Base-by-base conservation (phyloP, 2,797 vertebrate genomes). In the Hypotaenidia philippensis region DNA sequence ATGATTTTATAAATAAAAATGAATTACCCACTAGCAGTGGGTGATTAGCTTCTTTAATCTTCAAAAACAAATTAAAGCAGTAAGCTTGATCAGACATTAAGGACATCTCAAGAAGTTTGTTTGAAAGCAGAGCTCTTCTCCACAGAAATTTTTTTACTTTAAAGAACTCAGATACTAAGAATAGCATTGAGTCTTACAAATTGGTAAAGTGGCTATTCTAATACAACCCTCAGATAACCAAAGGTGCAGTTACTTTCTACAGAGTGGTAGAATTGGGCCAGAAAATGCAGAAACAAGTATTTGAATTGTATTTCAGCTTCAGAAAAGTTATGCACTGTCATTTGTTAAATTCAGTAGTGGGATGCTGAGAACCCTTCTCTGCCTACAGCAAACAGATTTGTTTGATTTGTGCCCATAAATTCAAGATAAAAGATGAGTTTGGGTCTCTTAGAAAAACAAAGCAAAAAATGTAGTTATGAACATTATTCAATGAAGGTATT, bases 401-500 rank as follows among this genome's bases (percentile, higher is more conserved):
- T 69, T 95, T 90, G 65, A 92, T 89, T 83, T 83, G 18, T 50
- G 55, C 32, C 44, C 64, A 60, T 66, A 87, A 85, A 87, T 80
- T 85, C 27, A 53, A 89, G 79, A 72, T 68, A 61, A 94, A 96
- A 82, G 61, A 87, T 36, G 29, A 92, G 52, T 76, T 82, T 92
- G 61, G 31, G 45, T 92, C 23, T 44, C n/a, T 47, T 36, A 78
- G 61, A 72, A 92, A 90, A 94, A 84, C 40, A 80, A 77, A 95
- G 31, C 44, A 90, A 74, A 92, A 64, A 83, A 56, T n/a, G 52
- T 4, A 77, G 68, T 9, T 85, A 84, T 85, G 87, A 95, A 77
- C 31, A 70, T 93, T 77, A 77, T 66, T 95, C 93, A 93, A 87
- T 45, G 60, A 74, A 83, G 29, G 9, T 87, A 65, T 89, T 94